Evolutionary conservation across 2,113 vertebrate genomes (phyloP), one percentile per base, ranked within the genome.

Genomic region (Conger conger): DNA sequence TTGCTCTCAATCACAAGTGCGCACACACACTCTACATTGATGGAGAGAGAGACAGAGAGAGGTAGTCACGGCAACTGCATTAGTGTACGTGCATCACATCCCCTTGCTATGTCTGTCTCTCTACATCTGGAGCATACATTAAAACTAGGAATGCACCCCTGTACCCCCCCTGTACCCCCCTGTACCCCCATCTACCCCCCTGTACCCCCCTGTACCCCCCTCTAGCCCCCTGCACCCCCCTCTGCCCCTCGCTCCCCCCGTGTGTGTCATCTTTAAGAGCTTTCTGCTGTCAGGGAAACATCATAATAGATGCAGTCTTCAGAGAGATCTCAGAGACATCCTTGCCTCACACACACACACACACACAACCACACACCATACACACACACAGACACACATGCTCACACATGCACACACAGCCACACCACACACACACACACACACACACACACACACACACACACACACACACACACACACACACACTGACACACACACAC

Each of bases 11-110:
- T 63, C 79, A 76, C 37, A 81, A 4, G 36, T 16, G n/a, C 6
- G 0, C 30, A 79, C 83, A 37, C 63, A 30, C 83, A 9, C 81
- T 4, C 18, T 42, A n/a, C 78, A 42, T 79, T 54, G 73, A 78
- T n/a, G 30, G 15, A 17, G 23, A 53, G 38, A 78, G n/a, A 84
- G 84, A 80, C 6, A 76, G 37, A 63, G 87, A 77, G 88, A 35
- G 76, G 85, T 87, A 88, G 84, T 84, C 88, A 89, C 89, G 85
- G 85, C 88, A 87, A 88, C 84, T 79, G 87, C 87, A 88, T 89
- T 90, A 86, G 87, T 89, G 88, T 85, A 82, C 1, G n/a, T 82
- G 81, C 89, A 63, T 86, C 86, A 83, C 73, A 45, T 18, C 86
- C 50, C 45, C 37, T 40, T 9, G 78, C 27, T 33, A 9, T 1